Evolutionary conservation across 2,113 vertebrate genomes (phyloP).

Genomic region (Sylvilagus bachmani): DNA sequence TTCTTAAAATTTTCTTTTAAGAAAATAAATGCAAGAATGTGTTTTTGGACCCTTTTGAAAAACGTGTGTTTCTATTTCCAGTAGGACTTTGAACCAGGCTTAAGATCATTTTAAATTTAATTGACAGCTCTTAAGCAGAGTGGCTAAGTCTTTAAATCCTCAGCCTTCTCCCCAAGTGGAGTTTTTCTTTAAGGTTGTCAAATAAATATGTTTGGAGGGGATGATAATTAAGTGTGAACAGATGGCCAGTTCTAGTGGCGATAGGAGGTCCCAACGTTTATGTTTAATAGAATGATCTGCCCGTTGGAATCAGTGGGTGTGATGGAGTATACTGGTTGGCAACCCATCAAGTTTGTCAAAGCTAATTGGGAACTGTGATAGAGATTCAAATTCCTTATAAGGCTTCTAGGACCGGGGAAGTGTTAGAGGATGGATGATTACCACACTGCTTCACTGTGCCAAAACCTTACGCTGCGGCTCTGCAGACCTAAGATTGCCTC

Average conservation of each 20-base stretch:
- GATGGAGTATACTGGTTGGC: constrained; percentile 58
- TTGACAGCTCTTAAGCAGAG: constrained; percentile 66
- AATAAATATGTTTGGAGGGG: constrained; percentile 69
- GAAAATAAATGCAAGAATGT: constrained; percentile 34
- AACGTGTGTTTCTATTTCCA: constrained; percentile 59
- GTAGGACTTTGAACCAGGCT: constrained; percentile 45
- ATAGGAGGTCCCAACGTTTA: constrained; percentile 71
- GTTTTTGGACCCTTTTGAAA: constrained; percentile 46
- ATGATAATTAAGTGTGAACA: constrained; percentile 79
- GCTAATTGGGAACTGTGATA: constrained; percentile 62
- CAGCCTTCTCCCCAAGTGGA: constrained; percentile 38
- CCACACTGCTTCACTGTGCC: neutral
- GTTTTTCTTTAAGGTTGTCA: constrained; percentile 76
- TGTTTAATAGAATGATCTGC: constrained; percentile 65
- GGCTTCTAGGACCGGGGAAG: neutral
- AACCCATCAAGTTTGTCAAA: constrained; percentile 68
- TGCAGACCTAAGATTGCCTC: neutral
- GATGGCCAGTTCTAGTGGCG: constrained; percentile 74
- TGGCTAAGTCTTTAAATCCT: constrained; percentile 62
- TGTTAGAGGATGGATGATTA: constrained; percentile 37
- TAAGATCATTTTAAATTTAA: constrained; percentile 64
- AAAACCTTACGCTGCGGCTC: neutral
- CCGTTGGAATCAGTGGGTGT: constrained; percentile 59
- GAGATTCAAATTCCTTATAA: constrained; percentile 62
- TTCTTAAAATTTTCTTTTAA: constrained; percentile 46